These are phyloP conservation scores for Onthophagus taurus DNA, from an alignment of 1,140 invertebrate species.

Conservation along the genomic window DNA sequence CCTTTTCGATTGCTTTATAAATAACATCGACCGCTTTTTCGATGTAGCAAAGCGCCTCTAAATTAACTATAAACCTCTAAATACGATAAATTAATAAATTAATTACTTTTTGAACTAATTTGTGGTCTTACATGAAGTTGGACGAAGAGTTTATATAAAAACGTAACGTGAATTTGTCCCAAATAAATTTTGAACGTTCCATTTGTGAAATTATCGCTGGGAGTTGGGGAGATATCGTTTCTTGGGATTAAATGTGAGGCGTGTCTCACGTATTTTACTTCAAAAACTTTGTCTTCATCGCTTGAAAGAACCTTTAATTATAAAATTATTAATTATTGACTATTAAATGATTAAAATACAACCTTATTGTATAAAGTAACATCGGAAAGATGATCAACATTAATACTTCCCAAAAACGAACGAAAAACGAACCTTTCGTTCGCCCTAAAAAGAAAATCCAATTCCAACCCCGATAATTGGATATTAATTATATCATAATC, in stretches of 20 bases:
- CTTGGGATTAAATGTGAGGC: constrained; percentile 47
- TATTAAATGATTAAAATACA: constrained; percentile 13
- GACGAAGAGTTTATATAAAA: constrained; percentile 61
- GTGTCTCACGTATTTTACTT: constrained; percentile 65
- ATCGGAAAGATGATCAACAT: constrained; percentile 62
- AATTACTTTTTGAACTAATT: neutral
- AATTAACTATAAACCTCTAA: constrained; percentile 30
- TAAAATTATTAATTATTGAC: neutral
- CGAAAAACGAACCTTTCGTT: constrained; percentile 68
- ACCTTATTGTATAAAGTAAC: constrained; percentile 71
- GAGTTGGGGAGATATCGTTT: constrained; percentile 24
- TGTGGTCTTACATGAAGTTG: constrained; percentile 54
- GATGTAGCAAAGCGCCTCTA: constrained; percentile 26
- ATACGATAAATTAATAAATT: constrained; percentile 5
- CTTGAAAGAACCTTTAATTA: constrained; percentile 54
- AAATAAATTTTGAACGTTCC: constrained; percentile 60
- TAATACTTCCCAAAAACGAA: constrained; percentile 54
- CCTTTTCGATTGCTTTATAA: constrained; percentile 50
- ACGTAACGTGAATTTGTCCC: constrained; percentile 60
- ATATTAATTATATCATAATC: constrained; percentile 62
- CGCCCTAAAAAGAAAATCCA: constrained; percentile 67
- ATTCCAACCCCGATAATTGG: constrained; percentile 55
- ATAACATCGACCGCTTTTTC: constrained; percentile 27
- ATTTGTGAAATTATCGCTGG: constrained; percentile 48
- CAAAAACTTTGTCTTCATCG: constrained; percentile 68